Base-by-base conservation (phyloP, 64 coral and sea anemone species). In the Astreopora myriophthalma region DNA sequence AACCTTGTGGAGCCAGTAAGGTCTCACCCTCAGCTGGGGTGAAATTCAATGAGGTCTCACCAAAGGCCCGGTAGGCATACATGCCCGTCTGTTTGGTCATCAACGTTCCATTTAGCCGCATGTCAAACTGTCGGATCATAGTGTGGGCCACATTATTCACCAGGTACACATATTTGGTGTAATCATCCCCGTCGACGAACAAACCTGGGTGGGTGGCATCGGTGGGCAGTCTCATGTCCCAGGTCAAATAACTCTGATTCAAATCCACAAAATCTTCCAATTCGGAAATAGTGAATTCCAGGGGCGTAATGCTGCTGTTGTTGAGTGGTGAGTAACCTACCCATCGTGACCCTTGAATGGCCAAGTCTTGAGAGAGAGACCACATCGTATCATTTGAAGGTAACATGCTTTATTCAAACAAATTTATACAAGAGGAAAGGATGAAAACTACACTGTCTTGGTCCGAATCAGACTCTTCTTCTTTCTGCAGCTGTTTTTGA, bases 1-100 rank as follows among this genome's bases (percentile, higher is more conserved):
- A 89, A 0, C 73, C 73, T 66, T 89, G 72, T 0, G 58, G 57
- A 9, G 34, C 55, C 22, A 89, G 48, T 0, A 89, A 17, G 17
- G 49, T 89, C 52, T 89, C 32, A 0, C 11, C 58, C 64, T 89
- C 87, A 9, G 14, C 8, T 0, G 1, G 20, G 1, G 2, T 79
- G 73, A 66, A 68, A 20, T 78, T 89, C 9, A 89, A 20, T 2
- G 77, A 1, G 57, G 73, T 79, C 17, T 64, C 34, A 14, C 63
- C 13, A 24, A 8, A 89, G 14, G 31, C 20, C 25, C 37, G 34
- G 87, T 79, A 89, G 34, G 73, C 34, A 20, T 89, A 89, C 20
- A 10, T 78, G 8, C 76, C 87, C 10, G 33, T 76, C 51, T 89
- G 87, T 22, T 58, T 24, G 23, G 20, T 89, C 52, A 89, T 77